phyloP scores from a whole-genome alignment of 2,113 vertebrate species.

The Himantopus leucocephalus region DNA sequence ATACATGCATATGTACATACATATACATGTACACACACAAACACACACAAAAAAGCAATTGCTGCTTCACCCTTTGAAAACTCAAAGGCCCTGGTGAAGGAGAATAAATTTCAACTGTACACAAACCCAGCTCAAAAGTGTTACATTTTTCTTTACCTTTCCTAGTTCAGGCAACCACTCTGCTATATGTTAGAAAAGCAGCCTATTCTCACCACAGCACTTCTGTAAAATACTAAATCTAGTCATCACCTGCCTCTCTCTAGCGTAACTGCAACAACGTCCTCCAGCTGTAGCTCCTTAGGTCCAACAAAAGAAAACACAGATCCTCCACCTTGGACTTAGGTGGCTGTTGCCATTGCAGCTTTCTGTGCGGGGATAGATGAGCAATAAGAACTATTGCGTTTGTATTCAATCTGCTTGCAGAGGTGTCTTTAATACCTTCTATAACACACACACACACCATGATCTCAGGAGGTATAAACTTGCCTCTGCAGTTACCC shows the following conservation, averaged over 20 bases:
- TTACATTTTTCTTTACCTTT: background rate
- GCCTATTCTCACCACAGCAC: background rate
- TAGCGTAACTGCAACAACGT: background rate
- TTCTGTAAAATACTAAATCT: background rate
- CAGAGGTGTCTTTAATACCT: background rate
- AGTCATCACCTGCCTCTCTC: background rate
- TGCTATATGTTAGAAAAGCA: background rate
- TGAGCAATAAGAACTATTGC: background rate
- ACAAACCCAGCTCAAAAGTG: background rate
- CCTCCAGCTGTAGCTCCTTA: background rate
- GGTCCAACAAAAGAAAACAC: background rate
- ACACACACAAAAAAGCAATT: background rate
- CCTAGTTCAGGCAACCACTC: background rate
- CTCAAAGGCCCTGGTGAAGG: background rate
- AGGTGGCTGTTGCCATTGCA: background rate
- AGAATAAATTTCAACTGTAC: background rate
- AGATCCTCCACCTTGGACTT: background rate
- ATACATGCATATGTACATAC: fast-evolving
- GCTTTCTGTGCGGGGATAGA: background rate
- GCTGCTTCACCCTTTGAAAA: background rate
- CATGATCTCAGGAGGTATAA: background rate
- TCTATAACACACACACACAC: background rate
- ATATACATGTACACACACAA: background rate
- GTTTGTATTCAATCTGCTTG: background rate
- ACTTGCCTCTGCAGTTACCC: background rate